Evolutionary conservation across 2,797 vertebrate genomes (phyloP).

Genomic region (Anguilla pacifica): DNA sequence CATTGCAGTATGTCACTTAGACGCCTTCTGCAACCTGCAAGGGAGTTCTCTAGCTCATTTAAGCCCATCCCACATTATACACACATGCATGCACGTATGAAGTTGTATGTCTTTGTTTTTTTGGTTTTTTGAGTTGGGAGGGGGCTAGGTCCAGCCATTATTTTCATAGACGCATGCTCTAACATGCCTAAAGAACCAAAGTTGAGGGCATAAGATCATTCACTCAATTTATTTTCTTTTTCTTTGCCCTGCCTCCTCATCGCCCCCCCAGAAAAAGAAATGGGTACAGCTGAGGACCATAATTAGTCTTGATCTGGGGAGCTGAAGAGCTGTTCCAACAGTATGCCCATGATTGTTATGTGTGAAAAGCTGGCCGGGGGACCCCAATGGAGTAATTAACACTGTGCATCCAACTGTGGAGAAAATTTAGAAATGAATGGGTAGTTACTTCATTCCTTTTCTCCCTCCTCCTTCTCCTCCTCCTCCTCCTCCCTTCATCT

Average conservation of each 20-base stretch:
- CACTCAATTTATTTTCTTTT: neutral
- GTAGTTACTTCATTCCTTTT: conserved; percentile 84
- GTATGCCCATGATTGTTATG: neutral
- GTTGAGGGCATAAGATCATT: conserved; percentile 9
- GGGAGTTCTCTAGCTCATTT: neutral
- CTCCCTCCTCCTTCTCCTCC: conserved; percentile 59
- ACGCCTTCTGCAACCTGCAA: neutral
- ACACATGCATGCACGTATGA: neutral
- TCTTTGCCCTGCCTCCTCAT: neutral
- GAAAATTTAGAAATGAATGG: conserved; percentile 94
- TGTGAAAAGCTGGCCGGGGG: neutral
- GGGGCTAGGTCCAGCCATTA: neutral
- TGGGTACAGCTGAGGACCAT: conserved; percentile 1
- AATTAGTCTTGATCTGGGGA: neutral
- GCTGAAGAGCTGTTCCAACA: neutral
- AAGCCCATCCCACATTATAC: neutral
- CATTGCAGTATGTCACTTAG: neutral
- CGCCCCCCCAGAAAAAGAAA: neutral
- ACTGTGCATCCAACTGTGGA: conserved; percentile 14
- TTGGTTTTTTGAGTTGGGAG: neutral
- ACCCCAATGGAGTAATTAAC: conserved; percentile 39
- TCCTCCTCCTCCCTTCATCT: conserved; percentile 76
- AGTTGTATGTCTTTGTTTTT: neutral
- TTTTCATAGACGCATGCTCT: neutral
- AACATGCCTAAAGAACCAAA: neutral